Conservation (phyloP, 1,140 invertebrate species). For the Spodoptera litura region DNA sequence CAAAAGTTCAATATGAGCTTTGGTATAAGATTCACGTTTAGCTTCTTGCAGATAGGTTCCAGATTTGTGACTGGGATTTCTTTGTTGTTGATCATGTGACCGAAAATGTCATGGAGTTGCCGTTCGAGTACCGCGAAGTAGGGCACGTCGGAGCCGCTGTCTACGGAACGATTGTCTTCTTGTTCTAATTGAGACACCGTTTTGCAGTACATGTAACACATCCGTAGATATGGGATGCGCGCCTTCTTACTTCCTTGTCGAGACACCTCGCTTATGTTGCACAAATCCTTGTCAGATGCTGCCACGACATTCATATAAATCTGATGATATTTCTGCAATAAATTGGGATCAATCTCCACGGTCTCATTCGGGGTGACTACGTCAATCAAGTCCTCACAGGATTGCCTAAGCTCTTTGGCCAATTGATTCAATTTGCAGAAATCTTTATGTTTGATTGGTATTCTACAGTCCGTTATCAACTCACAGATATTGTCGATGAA, state of each 20-base stretch:
- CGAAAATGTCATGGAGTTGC: slow-evolving; percentile 81
- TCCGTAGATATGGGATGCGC: slow-evolving; percentile 77
- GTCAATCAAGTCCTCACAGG: slow-evolving; percentile 72
- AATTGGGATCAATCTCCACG: slow-evolving; percentile 66
- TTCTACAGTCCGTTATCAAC: slow-evolving; percentile 78
- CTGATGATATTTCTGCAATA: slow-evolving; percentile 80
- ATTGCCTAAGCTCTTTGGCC: slow-evolving; percentile 77
- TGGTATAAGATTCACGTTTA: slow-evolving; percentile 83
- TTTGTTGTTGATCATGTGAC: slow-evolving; percentile 82
- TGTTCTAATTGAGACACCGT: slow-evolving; percentile 77
- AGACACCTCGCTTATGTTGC: slow-evolving; percentile 76
- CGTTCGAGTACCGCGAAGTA: slow-evolving; percentile 78
- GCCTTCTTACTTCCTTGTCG: slow-evolving; percentile 72
- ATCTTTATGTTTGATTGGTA: slow-evolving; percentile 83
- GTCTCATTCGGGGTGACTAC: slow-evolving; percentile 65
- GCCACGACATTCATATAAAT: slow-evolving; percentile 82
- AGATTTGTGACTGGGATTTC: slow-evolving; percentile 77
- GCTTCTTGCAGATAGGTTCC: slow-evolving; percentile 82
- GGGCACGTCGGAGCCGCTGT: slow-evolving; percentile 57
- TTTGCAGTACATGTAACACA: slow-evolving; percentile 83
- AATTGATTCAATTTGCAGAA: slow-evolving; percentile 82
- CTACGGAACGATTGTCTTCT: slow-evolving; percentile 63
- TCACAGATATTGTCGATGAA: slow-evolving; percentile 81
- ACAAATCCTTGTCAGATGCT: slow-evolving; percentile 81
- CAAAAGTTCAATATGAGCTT: slow-evolving; percentile 85